A percentile compares a stretch with the other conserved stretches of the same genome.
Evolutionary conservation across 1,140 invertebrate genomes (phyloP).

Genomic region (Paraescarpia echinospica): DNA sequence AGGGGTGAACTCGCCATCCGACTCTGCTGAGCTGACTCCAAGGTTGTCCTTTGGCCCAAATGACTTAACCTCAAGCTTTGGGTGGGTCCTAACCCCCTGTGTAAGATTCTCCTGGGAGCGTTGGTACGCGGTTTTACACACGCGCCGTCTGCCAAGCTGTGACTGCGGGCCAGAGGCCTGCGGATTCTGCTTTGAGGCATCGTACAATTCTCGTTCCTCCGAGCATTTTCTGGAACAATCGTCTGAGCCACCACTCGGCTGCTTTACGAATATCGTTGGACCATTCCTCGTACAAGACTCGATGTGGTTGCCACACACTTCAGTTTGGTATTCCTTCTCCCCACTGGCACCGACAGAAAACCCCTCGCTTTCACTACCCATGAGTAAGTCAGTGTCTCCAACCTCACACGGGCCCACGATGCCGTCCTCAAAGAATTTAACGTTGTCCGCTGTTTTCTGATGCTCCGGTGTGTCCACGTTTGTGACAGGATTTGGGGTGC

Average conservation of each 20-base stretch:
- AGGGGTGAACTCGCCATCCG: conserved; percentile 40
- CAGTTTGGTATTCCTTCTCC: background rate
- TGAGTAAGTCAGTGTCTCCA: background rate
- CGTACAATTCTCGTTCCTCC: background rate
- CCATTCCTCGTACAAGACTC: background rate
- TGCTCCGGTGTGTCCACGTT: background rate
- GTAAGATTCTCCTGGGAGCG: background rate
- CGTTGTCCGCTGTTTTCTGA: background rate
- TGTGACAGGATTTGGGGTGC: background rate
- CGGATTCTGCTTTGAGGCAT: background rate
- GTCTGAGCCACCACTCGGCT: background rate
- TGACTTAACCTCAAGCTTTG: background rate
- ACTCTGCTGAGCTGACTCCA: conserved; percentile 51
- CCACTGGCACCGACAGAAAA: background rate
- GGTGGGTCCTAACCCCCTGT: background rate
- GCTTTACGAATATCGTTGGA: background rate
- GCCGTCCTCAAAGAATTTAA: background rate
- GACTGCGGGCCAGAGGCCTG: background rate
- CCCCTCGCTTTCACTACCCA: background rate
- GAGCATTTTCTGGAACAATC: background rate
- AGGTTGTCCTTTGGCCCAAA: conserved; percentile 34
- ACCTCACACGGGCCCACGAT: background rate
- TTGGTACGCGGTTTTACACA: background rate
- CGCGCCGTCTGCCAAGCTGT: background rate
- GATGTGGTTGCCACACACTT: background rate